Conservation (phyloP, 1,140 invertebrate species). For the Drosophila pachea region DNA sequence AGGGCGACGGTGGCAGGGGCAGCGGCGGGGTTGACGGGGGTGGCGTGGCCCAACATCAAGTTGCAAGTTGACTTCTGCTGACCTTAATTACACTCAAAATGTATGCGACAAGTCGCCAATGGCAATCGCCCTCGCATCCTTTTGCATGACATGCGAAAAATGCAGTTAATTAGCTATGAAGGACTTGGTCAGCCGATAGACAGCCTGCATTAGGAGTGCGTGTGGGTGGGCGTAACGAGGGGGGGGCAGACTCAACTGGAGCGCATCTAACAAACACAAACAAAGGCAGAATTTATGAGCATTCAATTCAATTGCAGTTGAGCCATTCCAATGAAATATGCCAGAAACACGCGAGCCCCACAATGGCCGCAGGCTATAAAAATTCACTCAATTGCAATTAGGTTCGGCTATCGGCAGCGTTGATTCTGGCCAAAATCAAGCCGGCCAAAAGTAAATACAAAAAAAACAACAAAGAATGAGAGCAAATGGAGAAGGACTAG, state of each 20-base stretch:
- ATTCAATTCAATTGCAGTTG: slow-evolving; percentile 64
- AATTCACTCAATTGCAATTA: slow-evolving; percentile 70
- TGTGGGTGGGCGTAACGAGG: no score
- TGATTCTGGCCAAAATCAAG: slow-evolving; percentile 28
- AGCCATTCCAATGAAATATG: slow-evolving; percentile 46
- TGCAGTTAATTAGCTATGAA: slow-evolving; percentile 72
- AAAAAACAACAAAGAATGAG: slow-evolving; percentile 11
- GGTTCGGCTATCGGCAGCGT: slow-evolving; percentile 52
- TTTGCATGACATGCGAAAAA: slow-evolving; percentile 61
- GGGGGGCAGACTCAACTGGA: slow-evolving; percentile 32
- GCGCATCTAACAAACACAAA: slow-evolving; percentile 18
- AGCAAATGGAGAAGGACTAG: neutral
- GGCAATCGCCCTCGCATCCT: slow-evolving; percentile 20
- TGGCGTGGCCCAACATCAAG: slow-evolving; percentile 18
- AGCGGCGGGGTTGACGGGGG: neutral
- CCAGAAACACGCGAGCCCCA: slow-evolving; percentile 52
- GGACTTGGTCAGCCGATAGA: slow-evolving; percentile 35
- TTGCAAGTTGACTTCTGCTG: slow-evolving; percentile 67
- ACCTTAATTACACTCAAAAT: slow-evolving; percentile 68
- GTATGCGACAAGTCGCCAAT: slow-evolving; percentile 55
- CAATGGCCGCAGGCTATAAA: slow-evolving; percentile 54
- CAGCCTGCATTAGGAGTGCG: neutral
- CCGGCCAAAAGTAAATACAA: slow-evolving; percentile 1
- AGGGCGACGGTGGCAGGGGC: no score
- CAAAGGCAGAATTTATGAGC: slow-evolving; percentile 56